A percentile compares a stretch with the other conserved stretches of the same genome.
phyloP scores from a whole-genome alignment of 2,113 vertebrate genomes.

The Zeus faber region DNA sequence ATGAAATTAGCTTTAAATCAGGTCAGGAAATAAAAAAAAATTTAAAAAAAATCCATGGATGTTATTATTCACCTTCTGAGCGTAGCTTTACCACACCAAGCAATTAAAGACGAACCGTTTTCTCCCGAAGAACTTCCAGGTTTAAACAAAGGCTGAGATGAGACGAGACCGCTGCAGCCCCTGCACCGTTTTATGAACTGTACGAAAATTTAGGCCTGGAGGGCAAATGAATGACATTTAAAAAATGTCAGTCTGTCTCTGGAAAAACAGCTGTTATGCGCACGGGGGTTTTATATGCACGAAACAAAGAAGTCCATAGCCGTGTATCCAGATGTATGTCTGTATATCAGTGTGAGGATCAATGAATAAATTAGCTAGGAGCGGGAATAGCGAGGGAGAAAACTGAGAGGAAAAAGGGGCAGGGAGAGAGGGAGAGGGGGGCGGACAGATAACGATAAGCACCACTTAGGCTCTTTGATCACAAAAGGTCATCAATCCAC shows the following conservation, averaged over 20 bases:
- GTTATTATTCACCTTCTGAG: conserved; percentile 10
- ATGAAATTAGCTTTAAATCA: conserved; percentile 51
- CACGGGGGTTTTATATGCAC: not conserved
- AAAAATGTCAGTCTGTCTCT: conserved; percentile 38
- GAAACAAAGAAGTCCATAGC: not conserved
- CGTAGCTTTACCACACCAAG: conserved; percentile 3
- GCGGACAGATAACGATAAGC: conserved; percentile 58
- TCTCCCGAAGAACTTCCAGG: not conserved
- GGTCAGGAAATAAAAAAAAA: no score
- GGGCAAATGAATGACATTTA: conserved; percentile 45
- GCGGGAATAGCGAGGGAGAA: conserved; percentile 22
- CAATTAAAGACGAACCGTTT: not conserved
- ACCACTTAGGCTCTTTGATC: conserved; percentile 73
- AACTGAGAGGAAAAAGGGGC: not conserved
- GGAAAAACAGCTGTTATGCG: conserved; percentile 1
- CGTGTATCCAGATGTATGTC: not conserved
- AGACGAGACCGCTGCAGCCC: not conserved
- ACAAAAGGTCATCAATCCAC: conserved; percentile 60
- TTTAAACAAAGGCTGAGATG: not conserved
- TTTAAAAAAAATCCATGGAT: conserved; percentile 21
- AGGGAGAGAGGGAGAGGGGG: conserved; percentile 2
- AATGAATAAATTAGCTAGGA: conserved; percentile 4
- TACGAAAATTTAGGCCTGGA: conserved; percentile 22
- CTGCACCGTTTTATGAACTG: not conserved
- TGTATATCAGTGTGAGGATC: not conserved